Percentiles rank a stretch among this genome's conserved stretches.
Evolutionary conservation across 2,888 invertebrate genomes (phyloP).

Genomic region (Chalcosyrphus nemorum): DNA sequence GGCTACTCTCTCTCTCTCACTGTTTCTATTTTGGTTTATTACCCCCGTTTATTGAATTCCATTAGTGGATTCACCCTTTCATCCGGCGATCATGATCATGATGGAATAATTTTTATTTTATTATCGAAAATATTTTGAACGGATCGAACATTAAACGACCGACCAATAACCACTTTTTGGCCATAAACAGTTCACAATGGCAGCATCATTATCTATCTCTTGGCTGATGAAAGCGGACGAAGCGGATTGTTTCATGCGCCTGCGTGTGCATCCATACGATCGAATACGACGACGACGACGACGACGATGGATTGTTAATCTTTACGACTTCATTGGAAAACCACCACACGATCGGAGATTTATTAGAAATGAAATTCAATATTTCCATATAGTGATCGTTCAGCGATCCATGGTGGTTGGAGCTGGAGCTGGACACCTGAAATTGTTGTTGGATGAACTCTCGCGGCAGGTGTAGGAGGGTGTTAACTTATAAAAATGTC

Average conservation of each 20-base stretch:
- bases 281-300: not conserved
- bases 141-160: constrained; percentile 51
- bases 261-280: constrained; percentile 37
- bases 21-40: constrained; percentile 50
- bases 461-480: constrained; percentile 26
- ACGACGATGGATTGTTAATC: constrained; percentile 47
- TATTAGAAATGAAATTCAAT: constrained; percentile 73
- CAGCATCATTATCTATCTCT: constrained; percentile 20
- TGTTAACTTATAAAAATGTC: constrained; percentile 63
- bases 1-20: not conserved
- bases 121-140: constrained; percentile 63
- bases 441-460: not conserved
- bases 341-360: constrained; percentile 65
- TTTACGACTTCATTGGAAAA: constrained; percentile 73
- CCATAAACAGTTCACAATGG: constrained; percentile 67
- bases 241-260: not conserved
- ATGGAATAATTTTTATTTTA: constrained; percentile 48
- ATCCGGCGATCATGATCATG: constrained; percentile 42
- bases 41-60: constrained; percentile 57
- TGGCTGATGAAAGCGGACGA: constrained; percentile 15
- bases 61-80: constrained; percentile 64
- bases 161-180: constrained; percentile 62
- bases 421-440: constrained; percentile 32
- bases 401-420: constrained; percentile 12
- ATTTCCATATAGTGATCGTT: constrained; percentile 61